Conservation (phyloP, 2,797 vertebrate genomes). For the Macrochelys suwanniensis region DNA sequence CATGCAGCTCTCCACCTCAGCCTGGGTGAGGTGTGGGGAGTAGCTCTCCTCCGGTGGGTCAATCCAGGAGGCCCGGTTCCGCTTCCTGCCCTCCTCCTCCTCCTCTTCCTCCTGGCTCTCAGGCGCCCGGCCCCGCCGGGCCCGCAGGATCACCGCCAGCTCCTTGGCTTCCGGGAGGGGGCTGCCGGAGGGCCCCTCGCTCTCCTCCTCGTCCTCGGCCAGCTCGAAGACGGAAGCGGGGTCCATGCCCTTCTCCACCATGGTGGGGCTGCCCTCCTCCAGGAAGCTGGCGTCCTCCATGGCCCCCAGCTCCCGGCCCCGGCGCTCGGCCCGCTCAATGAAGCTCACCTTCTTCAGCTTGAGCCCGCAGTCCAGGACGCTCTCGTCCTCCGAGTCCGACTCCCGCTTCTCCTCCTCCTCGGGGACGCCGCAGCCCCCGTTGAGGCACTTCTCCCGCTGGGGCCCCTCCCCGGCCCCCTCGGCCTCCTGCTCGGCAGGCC, state of each 20-base stretch:
- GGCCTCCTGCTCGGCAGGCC: conserved; percentile 77
- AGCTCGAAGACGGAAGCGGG: conserved; percentile 91
- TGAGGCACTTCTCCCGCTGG: conserved; percentile 88
- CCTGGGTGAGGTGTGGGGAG: conserved; percentile 89
- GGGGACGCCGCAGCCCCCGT: conserved; percentile 93
- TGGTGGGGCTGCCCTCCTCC: conserved; percentile 96
- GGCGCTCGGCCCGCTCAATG: conserved; percentile 89
- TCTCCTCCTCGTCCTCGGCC: conserved; percentile 91
- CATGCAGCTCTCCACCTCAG: conserved; percentile 98
- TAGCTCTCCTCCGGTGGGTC: conserved; percentile 91
- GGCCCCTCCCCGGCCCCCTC: conserved; percentile 62
- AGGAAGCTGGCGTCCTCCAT: conserved; percentile 86
- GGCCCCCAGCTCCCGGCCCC: conserved; percentile 67
- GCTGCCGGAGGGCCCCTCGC: conserved; percentile 76
- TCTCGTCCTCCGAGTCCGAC: conserved; percentile 91
- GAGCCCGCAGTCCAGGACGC: conserved; percentile 91
- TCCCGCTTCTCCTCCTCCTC: conserved; percentile 86
- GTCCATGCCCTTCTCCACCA: conserved; percentile 96
- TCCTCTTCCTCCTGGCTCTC: conserved; percentile 75
- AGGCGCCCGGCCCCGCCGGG: conserved; percentile 72
- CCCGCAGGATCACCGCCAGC: conserved; percentile 75
- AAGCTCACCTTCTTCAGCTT: conserved; percentile 97
- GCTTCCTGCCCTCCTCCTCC: conserved; percentile 66
- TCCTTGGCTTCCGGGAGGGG: conserved; percentile 68
- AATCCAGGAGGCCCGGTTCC: conserved; percentile 92